phyloP scores from a whole-genome alignment of 2,888 invertebrate genomes.

The Apodemia zela region DNA sequence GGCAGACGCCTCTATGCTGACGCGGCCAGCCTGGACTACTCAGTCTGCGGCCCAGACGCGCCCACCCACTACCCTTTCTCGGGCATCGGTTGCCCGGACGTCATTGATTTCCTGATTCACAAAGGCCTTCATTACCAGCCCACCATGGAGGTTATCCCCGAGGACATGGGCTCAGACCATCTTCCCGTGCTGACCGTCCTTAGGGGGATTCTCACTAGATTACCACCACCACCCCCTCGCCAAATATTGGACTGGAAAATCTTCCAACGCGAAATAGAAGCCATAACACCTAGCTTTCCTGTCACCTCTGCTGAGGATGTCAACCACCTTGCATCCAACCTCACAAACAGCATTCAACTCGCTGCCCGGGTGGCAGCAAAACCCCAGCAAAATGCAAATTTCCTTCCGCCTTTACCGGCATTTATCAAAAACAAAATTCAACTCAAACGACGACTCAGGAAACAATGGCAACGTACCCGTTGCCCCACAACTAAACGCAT shows the following conservation, averaged over 20 bases:
- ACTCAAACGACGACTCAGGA: not conserved
- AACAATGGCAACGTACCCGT: not conserved
- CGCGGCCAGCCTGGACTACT: not conserved
- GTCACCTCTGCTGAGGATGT: not conserved
- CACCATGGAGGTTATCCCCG: not conserved
- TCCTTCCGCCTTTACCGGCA: not conserved
- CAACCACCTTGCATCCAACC: not conserved
- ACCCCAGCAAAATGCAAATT: not conserved
- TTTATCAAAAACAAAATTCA: not conserved
- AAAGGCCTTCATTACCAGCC: not conserved
- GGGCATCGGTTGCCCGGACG: too few relatives aligned
- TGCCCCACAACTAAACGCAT: not conserved
- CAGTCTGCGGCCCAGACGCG: not conserved
- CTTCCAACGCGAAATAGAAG: not conserved
- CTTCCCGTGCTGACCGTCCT: not conserved
- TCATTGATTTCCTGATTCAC: too few relatives aligned
- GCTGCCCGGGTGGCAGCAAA: not conserved
- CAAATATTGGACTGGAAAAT: not conserved
- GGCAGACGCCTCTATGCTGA: not conserved
- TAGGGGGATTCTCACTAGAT: not conserved
- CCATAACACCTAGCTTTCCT: not conserved
- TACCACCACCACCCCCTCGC: not conserved
- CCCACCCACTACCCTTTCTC: not conserved
- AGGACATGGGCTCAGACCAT: conserved; percentile 7
- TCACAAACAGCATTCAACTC: not conserved